Percentiles rank a stretch among this genome's conserved stretches.
phyloP scores from a whole-genome alignment of 2,797 vertebrate species.

The Arnoldichthys spilopterus region DNA sequence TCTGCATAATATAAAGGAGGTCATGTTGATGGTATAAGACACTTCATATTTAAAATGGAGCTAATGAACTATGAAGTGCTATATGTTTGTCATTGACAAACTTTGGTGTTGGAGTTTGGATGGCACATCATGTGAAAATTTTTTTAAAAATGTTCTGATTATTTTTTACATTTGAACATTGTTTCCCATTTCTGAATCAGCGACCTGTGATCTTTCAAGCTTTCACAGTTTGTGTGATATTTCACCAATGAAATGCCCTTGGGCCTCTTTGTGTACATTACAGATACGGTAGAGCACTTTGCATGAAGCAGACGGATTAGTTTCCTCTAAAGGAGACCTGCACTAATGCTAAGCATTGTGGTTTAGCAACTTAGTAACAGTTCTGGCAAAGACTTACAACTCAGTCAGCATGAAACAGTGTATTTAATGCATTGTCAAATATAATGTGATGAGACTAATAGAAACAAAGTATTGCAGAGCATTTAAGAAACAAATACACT shows the following conservation, averaged over 20 bases:
- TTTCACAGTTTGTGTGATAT: not conserved
- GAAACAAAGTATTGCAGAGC: not conserved
- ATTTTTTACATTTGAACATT: conserved; percentile 1
- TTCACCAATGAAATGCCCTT: conserved; percentile 20
- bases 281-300: conserved; percentile 12
- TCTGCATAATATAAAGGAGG: not conserved
- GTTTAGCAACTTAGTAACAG: conserved; percentile 26
- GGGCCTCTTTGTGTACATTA: conserved; percentile 14
- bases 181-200: not conserved
- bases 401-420: not conserved
- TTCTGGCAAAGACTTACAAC: not conserved
- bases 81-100: not conserved
- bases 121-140: not conserved
- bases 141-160: not conserved
- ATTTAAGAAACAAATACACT: not conserved
- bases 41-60: no score
- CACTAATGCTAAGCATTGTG: conserved; percentile 21
- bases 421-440: not conserved
- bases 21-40: not conserved
- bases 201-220: conserved; percentile 4
- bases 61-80: not conserved
- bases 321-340: conserved; percentile 22
- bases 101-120: not conserved
- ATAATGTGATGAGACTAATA: conserved; percentile 3
- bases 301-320: conserved; percentile 35